Percentiles rank a stretch among this genome's conserved stretches.
Conservation (phyloP, 2,797 vertebrate species). For the Lacerta viridis region DNA sequence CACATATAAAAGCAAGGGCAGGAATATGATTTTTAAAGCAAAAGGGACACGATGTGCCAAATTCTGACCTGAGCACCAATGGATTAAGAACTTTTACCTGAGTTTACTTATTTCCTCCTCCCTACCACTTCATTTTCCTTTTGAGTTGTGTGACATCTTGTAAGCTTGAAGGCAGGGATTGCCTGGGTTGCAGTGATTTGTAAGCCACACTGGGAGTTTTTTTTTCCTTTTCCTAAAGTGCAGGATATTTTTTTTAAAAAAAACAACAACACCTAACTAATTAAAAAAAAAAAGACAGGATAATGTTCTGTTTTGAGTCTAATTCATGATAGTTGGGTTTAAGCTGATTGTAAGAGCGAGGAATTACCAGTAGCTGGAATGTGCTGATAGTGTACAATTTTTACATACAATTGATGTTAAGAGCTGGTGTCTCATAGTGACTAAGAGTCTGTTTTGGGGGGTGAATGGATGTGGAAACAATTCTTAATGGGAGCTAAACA, state of each 20-base stretch:
- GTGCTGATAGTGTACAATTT: no score
- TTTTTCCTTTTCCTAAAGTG: no score
- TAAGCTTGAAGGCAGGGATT: neutral
- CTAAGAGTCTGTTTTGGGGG: neutral
- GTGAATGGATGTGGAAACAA: neutral
- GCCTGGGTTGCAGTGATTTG: no score
- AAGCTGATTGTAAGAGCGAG: neutral
- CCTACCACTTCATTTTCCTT: no score
- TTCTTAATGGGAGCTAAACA: neutral
- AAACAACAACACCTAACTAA: no score
- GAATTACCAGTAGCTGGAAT: neutral
- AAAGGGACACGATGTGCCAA: neutral
- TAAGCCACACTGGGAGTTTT: no score
- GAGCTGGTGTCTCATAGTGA: neutral
- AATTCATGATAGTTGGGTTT: neutral
- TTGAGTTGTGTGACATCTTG: neutral
- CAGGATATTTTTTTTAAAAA: no score
- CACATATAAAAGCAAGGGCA: neutral
- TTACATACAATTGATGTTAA: neutral
- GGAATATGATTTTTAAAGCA: neutral
- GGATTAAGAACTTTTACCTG: no score
- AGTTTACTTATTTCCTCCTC: no score
- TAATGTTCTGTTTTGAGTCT: neutral
- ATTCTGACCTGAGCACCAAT: neutral
- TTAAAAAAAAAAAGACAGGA: neutral